Conservation (phyloP, 2,113 vertebrate species). For the Bostrychus sinensis region DNA sequence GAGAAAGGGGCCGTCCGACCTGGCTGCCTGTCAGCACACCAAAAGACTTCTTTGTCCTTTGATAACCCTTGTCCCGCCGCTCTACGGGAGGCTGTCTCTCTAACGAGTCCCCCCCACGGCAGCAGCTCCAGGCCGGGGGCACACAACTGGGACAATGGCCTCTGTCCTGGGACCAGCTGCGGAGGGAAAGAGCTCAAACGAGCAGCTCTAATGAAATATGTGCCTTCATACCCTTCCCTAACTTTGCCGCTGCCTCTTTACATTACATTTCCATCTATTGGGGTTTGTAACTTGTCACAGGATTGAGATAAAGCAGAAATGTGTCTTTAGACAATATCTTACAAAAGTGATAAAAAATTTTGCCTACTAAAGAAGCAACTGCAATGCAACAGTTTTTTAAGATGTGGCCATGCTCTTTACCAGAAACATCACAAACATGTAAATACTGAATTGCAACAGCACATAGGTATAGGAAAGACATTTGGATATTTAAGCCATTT, state of each 20-base stretch:
- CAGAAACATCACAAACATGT: too few species aligned
- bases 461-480: too few species aligned
- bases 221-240: constrained; percentile 32
- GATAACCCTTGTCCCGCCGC: constrained; percentile 68
- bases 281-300: too few species aligned
- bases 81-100: constrained; percentile 69
- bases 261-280: constrained; percentile 37
- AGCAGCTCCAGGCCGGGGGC: constrained; percentile 54
- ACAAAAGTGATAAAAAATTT: too few species aligned
- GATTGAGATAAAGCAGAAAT: too few species aligned
- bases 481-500: too few species aligned
- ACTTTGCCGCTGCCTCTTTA: too few species aligned
- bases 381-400: too few species aligned
- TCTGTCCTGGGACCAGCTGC: constrained; percentile 23
- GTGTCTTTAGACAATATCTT: too few species aligned
- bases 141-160: constrained; percentile 60
- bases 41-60: constrained; percentile 77
- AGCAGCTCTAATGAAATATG: constrained; percentile 67
- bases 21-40: constrained; percentile 67
- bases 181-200: constrained; percentile 46
- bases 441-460: too few species aligned
- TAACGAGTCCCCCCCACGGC: constrained; percentile 60
- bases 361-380: too few species aligned
- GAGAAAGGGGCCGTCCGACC: constrained; percentile 42
- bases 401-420: too few species aligned